Base-by-base conservation (phyloP, 2,888 invertebrate species). In the Leucophenga montana region DNA sequence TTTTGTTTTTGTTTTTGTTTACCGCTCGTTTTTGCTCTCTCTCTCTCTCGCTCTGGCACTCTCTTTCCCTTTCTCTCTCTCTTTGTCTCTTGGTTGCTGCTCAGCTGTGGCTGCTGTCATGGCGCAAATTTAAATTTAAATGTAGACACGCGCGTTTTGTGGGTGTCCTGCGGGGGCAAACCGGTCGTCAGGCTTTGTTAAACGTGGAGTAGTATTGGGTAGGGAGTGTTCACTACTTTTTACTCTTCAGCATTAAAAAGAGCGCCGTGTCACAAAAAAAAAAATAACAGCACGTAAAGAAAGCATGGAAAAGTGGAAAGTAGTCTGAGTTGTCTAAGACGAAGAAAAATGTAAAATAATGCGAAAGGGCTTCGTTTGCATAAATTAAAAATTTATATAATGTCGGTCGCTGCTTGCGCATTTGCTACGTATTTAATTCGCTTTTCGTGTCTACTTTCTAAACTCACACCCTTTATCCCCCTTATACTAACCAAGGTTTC, bases 361-460 rank as follows among this genome's bases (percentile, higher is more conserved):
- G 82, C 84, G 83, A 83, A 84, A 84, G 78, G 82, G 82, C 82
- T 83, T 83, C 79, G 83, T 83, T 82, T 84, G 83, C 84, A 84
- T 83, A 83, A 82, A 83, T 83, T 83, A 84, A 80, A 81, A 82
- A 81, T 84, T 77, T 84, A 84, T 82, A 77, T 82, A 82, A 82
- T 77, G 82, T 75, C 71, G 82, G 59, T 56, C 48, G 61, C 31
- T 48, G 62, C 50, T 68, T 66, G 46, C 46, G 62, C 46, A 64
- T 64, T 64, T 64, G 44, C 62, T 72, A 71, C 62, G 33, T 72
- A 67, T 72, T 70, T 53, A 54, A 66, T 53, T 53, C 31, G 14
- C 50, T 66, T 64, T 64, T 64, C 33, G n/a, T 64, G 16, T 46
- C 22, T 8, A 16, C 11, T 3, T 27, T n/a, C 13, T 22, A 14